These are phyloP conservation scores for Himalopsyche kuldschensis DNA, from an alignment of 2,888 invertebrate species.

Conservation along the genomic window DNA sequence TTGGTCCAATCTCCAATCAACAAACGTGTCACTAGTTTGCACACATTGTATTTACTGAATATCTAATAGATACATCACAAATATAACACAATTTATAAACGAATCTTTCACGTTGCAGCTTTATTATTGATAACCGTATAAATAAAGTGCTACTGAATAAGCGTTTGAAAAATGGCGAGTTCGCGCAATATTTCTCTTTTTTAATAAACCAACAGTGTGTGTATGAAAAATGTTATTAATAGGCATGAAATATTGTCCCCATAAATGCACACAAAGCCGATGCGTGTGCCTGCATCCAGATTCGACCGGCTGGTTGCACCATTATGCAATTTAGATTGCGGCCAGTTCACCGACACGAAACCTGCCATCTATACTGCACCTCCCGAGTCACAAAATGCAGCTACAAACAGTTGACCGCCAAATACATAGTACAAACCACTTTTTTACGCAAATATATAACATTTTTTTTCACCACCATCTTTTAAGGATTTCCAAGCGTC, in stretches of 20 bases:
- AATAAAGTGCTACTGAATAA: neutral
- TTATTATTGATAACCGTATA: no score
- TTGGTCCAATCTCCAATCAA: no score
- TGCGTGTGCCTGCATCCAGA: neutral
- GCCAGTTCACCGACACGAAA: slow-evolving; percentile 4
- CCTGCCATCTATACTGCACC: neutral
- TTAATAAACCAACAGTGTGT: neutral
- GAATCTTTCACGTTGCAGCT: no score
- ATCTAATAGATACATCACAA: no score
- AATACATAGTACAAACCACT: neutral
- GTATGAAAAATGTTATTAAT: neutral
- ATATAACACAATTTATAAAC: no score
- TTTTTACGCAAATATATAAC: no score
- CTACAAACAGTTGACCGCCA: neutral
- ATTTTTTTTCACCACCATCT: no score
- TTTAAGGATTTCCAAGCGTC: no score
- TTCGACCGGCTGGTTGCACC: slow-evolving; percentile 11
- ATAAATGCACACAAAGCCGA: neutral
- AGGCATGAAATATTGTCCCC: neutral
- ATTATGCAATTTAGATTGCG: slow-evolving; percentile 20
- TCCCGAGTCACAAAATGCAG: neutral
- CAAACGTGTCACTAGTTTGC: no score
- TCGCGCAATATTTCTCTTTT: neutral
- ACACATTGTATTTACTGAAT: no score
- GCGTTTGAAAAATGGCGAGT: neutral